Conservation (phyloP, 2,113 vertebrate genomes). For the Hydrolagus affinis region DNA sequence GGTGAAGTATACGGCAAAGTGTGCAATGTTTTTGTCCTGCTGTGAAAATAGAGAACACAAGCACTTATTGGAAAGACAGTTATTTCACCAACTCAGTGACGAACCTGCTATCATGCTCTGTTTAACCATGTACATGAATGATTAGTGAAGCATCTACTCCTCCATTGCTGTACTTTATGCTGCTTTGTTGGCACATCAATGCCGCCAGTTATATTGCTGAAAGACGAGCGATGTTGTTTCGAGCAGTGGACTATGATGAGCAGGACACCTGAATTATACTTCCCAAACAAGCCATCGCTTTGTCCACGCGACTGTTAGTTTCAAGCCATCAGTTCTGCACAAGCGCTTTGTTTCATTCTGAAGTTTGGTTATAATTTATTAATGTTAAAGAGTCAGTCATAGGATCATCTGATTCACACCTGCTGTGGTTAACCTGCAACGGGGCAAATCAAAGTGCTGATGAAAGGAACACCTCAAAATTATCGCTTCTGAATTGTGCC, state of each 20-base stretch:
- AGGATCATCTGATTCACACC: too few species aligned
- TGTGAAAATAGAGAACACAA: not conserved
- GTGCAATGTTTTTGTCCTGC: constrained; percentile 22
- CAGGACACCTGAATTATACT: too few species aligned
- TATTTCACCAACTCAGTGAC: constrained; percentile 22
- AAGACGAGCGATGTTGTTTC: not conserved
- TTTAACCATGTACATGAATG: not conserved
- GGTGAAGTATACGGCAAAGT: constrained; percentile 9
- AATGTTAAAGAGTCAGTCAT: too few species aligned
- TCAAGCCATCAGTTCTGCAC: too few species aligned
- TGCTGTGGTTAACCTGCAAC: too few species aligned
- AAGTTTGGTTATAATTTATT: too few species aligned
- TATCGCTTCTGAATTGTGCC: not conserved
- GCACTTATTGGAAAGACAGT: constrained; percentile 15
- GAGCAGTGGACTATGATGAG: too few species aligned
- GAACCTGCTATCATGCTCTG: not conserved
- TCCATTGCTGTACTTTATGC: too few species aligned
- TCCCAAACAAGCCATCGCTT: too few species aligned
- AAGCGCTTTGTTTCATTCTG: too few species aligned
- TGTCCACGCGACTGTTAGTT: too few species aligned
- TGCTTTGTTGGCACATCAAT: constrained; percentile 34
- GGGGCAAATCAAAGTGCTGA: too few species aligned
- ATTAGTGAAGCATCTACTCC: not conserved
- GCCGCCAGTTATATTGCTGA: constrained; percentile 36
- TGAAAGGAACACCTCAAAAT: not conserved